Conservation (phyloP, 2,888 invertebrate genomes). For the Chloroclysta siterata region DNA sequence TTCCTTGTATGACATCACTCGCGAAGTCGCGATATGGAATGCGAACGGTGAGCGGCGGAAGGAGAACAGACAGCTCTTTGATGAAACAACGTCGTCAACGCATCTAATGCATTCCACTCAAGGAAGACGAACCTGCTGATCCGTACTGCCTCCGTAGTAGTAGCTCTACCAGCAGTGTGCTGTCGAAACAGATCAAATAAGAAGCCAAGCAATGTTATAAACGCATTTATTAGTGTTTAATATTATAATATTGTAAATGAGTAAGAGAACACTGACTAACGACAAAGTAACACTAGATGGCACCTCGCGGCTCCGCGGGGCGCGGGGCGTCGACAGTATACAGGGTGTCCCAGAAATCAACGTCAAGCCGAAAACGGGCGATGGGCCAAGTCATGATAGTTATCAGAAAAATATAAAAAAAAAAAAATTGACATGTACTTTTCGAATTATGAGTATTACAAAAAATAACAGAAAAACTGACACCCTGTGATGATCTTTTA, state of each 20-base stretch:
- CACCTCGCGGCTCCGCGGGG: slow-evolving; percentile 40
- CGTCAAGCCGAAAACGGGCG: no score
- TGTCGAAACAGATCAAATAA: slow-evolving; percentile 4
- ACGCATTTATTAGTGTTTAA: slow-evolving; percentile 65
- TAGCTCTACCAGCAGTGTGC: no score
- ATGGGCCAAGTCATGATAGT: no score
- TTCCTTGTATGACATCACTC: slow-evolving; percentile 18
- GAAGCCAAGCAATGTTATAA: slow-evolving; percentile 38
- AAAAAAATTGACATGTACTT: no score
- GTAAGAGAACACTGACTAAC: slow-evolving; percentile 44
- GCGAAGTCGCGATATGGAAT: neutral
- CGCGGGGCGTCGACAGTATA: neutral
- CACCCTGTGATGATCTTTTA: no score
- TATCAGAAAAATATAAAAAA: no score
- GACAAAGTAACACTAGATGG: slow-evolving; percentile 45
- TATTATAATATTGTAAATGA: slow-evolving; percentile 39
- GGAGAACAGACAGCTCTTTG: neutral
- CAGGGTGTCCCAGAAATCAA: no score
- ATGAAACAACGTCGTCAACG: neutral
- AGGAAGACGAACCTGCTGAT: no score
- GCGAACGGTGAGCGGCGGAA: neutral
- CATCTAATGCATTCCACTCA: no score
- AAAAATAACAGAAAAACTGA: no score
- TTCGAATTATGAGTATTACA: no score
- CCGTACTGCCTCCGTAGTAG: no score